phyloP scores from a whole-genome alignment of 1,140 invertebrate species.

The Archegozetes longisetosus region DNA sequence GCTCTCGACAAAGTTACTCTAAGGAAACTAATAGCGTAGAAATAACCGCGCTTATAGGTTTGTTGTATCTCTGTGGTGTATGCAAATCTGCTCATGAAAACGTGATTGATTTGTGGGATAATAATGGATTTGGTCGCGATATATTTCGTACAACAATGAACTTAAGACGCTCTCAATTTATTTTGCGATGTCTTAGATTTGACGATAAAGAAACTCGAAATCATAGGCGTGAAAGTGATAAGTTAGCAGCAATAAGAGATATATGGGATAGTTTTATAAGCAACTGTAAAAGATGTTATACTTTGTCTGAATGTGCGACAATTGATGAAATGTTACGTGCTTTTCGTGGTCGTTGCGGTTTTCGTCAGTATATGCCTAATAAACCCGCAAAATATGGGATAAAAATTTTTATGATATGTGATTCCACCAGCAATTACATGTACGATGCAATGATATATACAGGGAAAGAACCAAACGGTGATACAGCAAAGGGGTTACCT shows the following conservation, averaged over 20 bases:
- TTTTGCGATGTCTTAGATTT: neutral
- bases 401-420: constrained; percentile 19
- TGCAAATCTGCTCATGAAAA: too few relatives aligned
- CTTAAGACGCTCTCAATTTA: neutral
- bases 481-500: constrained; percentile 2
- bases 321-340: constrained; percentile 21
- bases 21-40: too few relatives aligned
- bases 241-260: constrained; percentile 17
- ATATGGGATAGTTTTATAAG: constrained; percentile 16
- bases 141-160: neutral
- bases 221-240: neutral
- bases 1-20: too few relatives aligned
- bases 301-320: constrained; percentile 12
- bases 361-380: constrained; percentile 19
- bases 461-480: constrained; percentile 13
- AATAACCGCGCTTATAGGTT: too few relatives aligned
- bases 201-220: neutral
- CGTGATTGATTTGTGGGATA: too few relatives aligned
- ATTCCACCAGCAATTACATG: constrained; percentile 17
- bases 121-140: neutral
- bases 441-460: constrained; percentile 20
- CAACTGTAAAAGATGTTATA: constrained; percentile 17
- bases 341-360: constrained; percentile 18
- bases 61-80: too few relatives aligned
- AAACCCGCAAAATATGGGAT: constrained; percentile 23